phyloP scores from a whole-genome alignment of 30 jellyfish, hydroid and myxozoan species.

The Nemopilema nomurai region DNA sequence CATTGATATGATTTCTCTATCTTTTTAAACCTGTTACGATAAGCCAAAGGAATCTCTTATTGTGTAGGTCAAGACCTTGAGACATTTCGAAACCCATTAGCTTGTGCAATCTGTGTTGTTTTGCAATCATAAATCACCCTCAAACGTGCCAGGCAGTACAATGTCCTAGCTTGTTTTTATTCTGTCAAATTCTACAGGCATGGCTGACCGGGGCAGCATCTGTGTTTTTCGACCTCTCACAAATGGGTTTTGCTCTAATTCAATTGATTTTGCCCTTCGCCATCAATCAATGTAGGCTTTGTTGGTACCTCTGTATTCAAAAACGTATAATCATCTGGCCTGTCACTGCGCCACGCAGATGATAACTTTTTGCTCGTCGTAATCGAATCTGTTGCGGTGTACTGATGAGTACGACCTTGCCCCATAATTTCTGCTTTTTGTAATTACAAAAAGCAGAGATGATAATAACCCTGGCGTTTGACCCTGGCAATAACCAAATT shows the following conservation, averaged over 20 bases:
- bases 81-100: no score
- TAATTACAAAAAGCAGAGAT: background rate
- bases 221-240: background rate
- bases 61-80: background rate
- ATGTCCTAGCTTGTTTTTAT: no score
- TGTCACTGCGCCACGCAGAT: background rate
- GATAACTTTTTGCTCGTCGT: background rate
- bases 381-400: background rate
- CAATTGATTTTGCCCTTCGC: background rate
- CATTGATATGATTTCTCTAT: background rate
- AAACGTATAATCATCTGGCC: background rate
- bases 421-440: background rate
- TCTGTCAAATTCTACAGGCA: background rate
- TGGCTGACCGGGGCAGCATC: background rate
- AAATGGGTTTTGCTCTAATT: background rate
- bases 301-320: background rate
- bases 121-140: background rate
- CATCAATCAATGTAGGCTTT: background rate
- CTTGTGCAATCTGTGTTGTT: no score
- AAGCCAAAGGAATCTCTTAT: background rate
- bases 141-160: background rate
- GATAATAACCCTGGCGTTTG: no score
- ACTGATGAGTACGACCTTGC: background rate
- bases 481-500: no score
- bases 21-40: background rate